Evolutionary conservation across 2,888 invertebrate genomes (phyloP), one percentile per base, ranked within the genome.

Genomic region (Epirrhoe tristata): DNA sequence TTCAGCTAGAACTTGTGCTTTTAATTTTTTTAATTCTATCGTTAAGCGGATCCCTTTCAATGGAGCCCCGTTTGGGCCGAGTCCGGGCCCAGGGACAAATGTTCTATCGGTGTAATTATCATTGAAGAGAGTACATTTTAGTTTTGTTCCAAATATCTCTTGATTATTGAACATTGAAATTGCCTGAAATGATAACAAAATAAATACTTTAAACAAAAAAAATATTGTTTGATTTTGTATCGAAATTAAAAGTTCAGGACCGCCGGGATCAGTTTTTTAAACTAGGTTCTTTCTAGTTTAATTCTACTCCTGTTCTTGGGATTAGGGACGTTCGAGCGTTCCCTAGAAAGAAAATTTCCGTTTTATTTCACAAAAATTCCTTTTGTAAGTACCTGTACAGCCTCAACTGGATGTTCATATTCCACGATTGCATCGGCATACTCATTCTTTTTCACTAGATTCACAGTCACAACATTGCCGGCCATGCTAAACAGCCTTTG

Each of bases 111-210:
- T 71, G 12, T 72, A 24, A 3, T 34, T 4, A 24, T 24, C 56
- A 6, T 12, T 48, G 4, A 56, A 1, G 17, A 0, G 14, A 32
- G 78, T 77, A 0, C 80, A 76, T 0, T 52, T 7, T 52, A 81
- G 58, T 0, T 0, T 34, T 8, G 39, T 66, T 6, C 57, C 69
- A 43, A 96, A 66, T 43, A 98, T 88, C 77, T 95, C 95, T 88
- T 98, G 98, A 76, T 97, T 96, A 89, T 98, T 96, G 78, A 98
- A 95, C 98, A 98, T 98, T 3, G 98, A 97, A 80, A 98, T 97
- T 7, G 98, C 98, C 89, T 94, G 90, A 12, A 51, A 24, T 24
- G 24, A 24, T 24, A 24, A 24, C 1, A 24, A 2, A 24, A 24
- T 24, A 24, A 24, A 24, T 24, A 24, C 3, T 24, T 24, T 24